phyloP scores from a whole-genome alignment of 2,888 invertebrate genomes.

The Caenorhabditis zanzibari region DNA sequence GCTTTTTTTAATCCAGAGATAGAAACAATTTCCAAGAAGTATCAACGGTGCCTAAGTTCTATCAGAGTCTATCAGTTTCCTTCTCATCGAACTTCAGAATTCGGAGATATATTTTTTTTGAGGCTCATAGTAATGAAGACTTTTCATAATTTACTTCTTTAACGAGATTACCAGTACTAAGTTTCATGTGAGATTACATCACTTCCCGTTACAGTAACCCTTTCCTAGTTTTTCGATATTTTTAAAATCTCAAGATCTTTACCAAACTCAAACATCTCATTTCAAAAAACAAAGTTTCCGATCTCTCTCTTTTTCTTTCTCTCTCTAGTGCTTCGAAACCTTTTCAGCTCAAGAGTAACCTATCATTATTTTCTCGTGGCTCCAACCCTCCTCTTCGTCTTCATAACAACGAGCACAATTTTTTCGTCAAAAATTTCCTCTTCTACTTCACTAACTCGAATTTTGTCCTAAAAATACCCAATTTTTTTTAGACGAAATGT shows the following conservation, averaged over 20 bases:
- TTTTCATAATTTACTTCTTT: too few relatives aligned
- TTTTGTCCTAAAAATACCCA: not conserved
- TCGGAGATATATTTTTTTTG: too few relatives aligned
- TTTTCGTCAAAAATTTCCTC: not conserved
- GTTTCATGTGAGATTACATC: too few relatives aligned
- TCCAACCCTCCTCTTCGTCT: constrained; percentile 1
- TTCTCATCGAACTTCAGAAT: too few relatives aligned
- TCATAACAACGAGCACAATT: constrained; percentile 7
- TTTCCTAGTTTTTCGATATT: too few relatives aligned
- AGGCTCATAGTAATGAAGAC: too few relatives aligned
- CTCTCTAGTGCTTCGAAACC: not conserved
- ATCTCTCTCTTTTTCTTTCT: not conserved
- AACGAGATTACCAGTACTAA: too few relatives aligned
- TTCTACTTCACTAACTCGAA: constrained; percentile 1
- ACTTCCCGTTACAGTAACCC: too few relatives aligned
- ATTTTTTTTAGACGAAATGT: constrained; percentile 34
- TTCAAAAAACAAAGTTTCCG: not conserved
- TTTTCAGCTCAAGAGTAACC: not conserved
- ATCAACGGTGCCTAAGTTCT: too few relatives aligned
- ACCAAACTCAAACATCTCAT: constrained; percentile 2
- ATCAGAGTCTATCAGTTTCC: too few relatives aligned
- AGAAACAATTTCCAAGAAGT: too few relatives aligned
- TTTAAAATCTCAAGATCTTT: not conserved
- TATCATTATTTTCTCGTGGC: constrained; percentile 20
- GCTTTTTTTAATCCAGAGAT: too few relatives aligned